Base-by-base conservation (phyloP, 37 sponge, comb jelly and placozoan species). In the Chondrilla cf. caribensis region DNA sequence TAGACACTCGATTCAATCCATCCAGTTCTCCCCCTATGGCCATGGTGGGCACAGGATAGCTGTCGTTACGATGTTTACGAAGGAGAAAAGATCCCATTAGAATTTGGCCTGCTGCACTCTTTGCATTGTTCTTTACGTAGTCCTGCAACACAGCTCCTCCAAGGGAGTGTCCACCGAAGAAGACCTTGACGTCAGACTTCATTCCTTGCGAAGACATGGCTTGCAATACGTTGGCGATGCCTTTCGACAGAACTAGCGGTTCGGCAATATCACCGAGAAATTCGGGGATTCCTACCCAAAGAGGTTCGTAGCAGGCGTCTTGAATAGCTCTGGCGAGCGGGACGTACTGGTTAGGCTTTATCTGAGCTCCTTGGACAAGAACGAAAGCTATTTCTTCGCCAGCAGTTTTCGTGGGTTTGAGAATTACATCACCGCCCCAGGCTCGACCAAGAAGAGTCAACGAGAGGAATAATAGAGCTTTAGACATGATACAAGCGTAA, bases 1-100 rank as follows among this genome's bases (percentile, higher is more conserved):
- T 44, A 2, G 80, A 58, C 17, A 85, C 80, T 31, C 86, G 67
- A 32, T 33, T 60, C 47, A 85, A 4, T n/a, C 86, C 80, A 51
- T 85, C 86, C 35, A 79, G 66, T 1, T 79, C 80, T 0, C 86
- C 80, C 1, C 18, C 6, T 4, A 62, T n/a, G 25, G 64, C 15
- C 6, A 62, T 19, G 19, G 80, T 85, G 2, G 67, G 54, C 57
- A 85, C 70, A 38, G 79, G 66, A 79, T 55, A 85, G 11, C 18
- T 58, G 18, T 7, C 54, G 72, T 82, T 78, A 14, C 79, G 40
- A 26, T 78, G 58, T 33, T 79, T 58, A 54, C 85, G 62, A 40
- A 25, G 79, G 54, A 85, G 35, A 40, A 85, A 79, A 9, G 80
- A 64, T 0, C 72, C 72, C 43, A 85, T 36, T 17, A 85, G 25